Base-by-base conservation (phyloP, 37 sponge, comb jelly and placozoan species). In the Amphimedon queenslandica region DNA sequence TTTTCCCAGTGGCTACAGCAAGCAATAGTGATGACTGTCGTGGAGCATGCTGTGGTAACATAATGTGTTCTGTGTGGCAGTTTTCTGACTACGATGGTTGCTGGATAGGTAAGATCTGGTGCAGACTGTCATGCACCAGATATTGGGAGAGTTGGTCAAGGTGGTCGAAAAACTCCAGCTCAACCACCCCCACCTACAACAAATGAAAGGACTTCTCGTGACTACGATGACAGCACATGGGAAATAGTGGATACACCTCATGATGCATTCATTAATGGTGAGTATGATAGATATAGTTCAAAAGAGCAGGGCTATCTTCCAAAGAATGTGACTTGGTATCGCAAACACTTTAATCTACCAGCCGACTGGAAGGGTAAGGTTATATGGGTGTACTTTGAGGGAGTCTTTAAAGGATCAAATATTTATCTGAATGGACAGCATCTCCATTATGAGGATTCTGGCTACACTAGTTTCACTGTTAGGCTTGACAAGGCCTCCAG, bases 371-470 rank as follows among this genome's bases (percentile, higher is more conserved):
- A 74, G 33, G 82, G 82, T 8, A 29, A 66, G 23, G 37, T 39
- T 35, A 66, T 81, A 20, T 74, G 82, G 75, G 75, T 81, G 41
- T 81, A 81, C 67, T 81, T 81, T 60, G 82, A 81, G 40, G 82
- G 82, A 39, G 74, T 81, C 0, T 81, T 81, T 60, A n/a, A 68
- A 11, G 64, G 67, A 2, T 67, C 69, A n/a, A 64, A 43, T 2
- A 55, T 74, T 23, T 81, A 66, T 60, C 29, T 81, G 1, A 81
- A 81, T 56, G 82, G 75, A 3, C 58, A 64, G n/a, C n/a, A n/a
- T n/a, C n/a, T n/a, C n/a, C n/a, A n/a, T n/a, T n/a, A n/a, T n/a
- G n/a, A n/a, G n/a, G n/a, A n/a, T n/a, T n/a, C n/a, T n/a, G n/a
- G n/a, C n/a, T n/a, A n/a, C n/a, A n/a, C n/a, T n/a, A n/a, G n/a